Evolutionary conservation across 2,797 vertebrate species (phyloP).

Genomic region (Pelodytes ibericus): DNA sequence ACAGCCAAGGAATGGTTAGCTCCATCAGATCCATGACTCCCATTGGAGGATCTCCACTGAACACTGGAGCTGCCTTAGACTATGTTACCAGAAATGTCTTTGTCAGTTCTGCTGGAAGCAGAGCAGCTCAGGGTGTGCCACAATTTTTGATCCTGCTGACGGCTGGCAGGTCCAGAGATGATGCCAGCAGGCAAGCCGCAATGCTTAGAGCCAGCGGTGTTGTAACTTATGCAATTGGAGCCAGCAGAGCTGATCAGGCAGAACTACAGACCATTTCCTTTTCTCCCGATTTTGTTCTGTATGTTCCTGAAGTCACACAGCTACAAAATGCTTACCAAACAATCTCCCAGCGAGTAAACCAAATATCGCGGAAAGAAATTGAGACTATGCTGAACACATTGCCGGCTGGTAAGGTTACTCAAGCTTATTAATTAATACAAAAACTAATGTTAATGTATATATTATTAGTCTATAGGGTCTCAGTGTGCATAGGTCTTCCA

Average conservation of each 20-base stretch:
- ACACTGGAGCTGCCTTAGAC: slow-evolving; percentile 85
- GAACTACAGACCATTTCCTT: slow-evolving; percentile 89
- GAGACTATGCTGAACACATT: slow-evolving; percentile 38
- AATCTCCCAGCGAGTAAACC: slow-evolving; percentile 71
- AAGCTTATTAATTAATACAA: too few relatives aligned
- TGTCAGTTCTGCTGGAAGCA: slow-evolving; percentile 79
- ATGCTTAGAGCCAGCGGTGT: slow-evolving; percentile 80
- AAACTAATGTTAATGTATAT: too few relatives aligned
- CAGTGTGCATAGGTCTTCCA: too few relatives aligned
- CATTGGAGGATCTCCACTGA: slow-evolving; percentile 82
- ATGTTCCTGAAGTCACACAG: slow-evolving; percentile 76
- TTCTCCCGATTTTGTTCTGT: slow-evolving; percentile 80
- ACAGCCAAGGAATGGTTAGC: slow-evolving; percentile 76
- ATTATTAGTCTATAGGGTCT: too few relatives aligned
- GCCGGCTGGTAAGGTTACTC: slow-evolving; percentile 36
- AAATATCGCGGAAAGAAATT: slow-evolving; percentile 65
- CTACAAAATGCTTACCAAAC: slow-evolving; percentile 75
- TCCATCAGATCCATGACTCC: slow-evolving; percentile 79
- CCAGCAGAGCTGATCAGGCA: slow-evolving; percentile 82
- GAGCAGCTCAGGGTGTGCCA: slow-evolving; percentile 75
- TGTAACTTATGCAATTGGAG: slow-evolving; percentile 83
- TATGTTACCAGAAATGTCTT: slow-evolving; percentile 86
- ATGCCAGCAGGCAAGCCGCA: slow-evolving; percentile 81
- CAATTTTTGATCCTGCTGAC: slow-evolving; percentile 89
- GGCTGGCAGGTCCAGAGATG: slow-evolving; percentile 84